Evolutionary conservation across 2,113 vertebrate genomes (phyloP), one percentile per base, ranked within the genome.

Genomic region (Lophochroa leadbeateri): DNA sequence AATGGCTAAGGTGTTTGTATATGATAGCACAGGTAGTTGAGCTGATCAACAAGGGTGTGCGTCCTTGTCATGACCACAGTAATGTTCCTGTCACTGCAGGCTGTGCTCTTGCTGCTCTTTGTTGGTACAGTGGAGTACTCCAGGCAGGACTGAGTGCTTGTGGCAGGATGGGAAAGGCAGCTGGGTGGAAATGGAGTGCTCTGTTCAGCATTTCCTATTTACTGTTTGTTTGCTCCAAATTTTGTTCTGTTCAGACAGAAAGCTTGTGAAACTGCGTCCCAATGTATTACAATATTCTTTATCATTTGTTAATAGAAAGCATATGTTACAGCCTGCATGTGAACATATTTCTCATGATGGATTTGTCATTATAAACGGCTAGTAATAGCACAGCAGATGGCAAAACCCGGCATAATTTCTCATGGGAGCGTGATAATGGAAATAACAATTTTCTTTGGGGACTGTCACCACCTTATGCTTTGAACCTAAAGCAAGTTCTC

Each of bases 361-460:
- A 89, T 94, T 93, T 96, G 92, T 95, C 92, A 39, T 92, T 91
- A 85, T 90, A 74, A 95, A 76, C 1, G 44, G 77, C 61, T 71
- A 31, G 76, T 75, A 88, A 57, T 69, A 94, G 82, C 86, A 77
- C 23, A 94, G 55, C 97, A 97, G 96, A 97, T 97, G 71, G 88
- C 55, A 84, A 53, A 67, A 82, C 82, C 46, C 0, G 0, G 53
- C 41, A 28, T 83, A 19, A 64, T 84, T 95, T 88, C 69, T 65
- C 70, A 44, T 41, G 82, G 72, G 74, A 93, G 70, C 7, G 0
- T 12, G 14, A 33, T 79, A 70, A 72, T 87, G 43, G 61, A 81
- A 96, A 74, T 53, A 52, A 35, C 44, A 69, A 39, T 68, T 92
- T 89, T 65, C 61, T 87, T 82, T 49, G 74, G 86, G 61, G 68